Evolutionary conservation across 2,888 invertebrate genomes (phyloP), one percentile per base, ranked within the genome.

Genomic region (Thereva nobilitata): DNA sequence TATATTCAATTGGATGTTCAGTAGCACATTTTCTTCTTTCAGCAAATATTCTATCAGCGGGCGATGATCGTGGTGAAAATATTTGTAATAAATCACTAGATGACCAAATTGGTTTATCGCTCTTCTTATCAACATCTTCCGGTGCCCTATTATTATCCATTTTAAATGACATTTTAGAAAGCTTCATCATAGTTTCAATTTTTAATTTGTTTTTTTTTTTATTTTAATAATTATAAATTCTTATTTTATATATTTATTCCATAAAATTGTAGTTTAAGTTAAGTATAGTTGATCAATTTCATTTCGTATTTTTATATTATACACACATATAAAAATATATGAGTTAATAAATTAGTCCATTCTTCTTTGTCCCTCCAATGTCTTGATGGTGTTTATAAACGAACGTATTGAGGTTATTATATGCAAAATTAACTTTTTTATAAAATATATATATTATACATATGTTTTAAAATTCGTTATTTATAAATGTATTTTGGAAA

Each of bases 41-140:
- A 38, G 41, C 23, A 38, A 10, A 3, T 38, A n/a, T 9, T 7
- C 40, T 12, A 4, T 40, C 35, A 8, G 67, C 68, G 10, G 67
- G 61, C 65, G 78, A 76, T 52, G 78, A 75, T 3, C 74, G 56
- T 5, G 74, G 70, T 0, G 79, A 77, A 3, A 76, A 74, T 4
- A 75, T 54, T 50, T 73, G 72, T 6, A 74, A 73, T 4, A 76
- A 71, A 34, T 75, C 73, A 4, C 70, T 67, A 1, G 75, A 72
- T 74, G 78, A 78, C 61, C 79, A 79, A 12, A 71, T 54, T 0
- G 78, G 78, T 35, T 76, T 76, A 4, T 79, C 76, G 9, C 72
- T 76, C 44, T 70, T 70, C 38, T 64, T 70, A 4, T 72, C 71
- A 4, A 75, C 71, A 55, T 74, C 74, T 47, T 76, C 75, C 35